Evolutionary conservation across 2,113 vertebrate species (phyloP), one percentile per base, ranked within the genome.

Genomic region (Nesospiza acunhae): DNA sequence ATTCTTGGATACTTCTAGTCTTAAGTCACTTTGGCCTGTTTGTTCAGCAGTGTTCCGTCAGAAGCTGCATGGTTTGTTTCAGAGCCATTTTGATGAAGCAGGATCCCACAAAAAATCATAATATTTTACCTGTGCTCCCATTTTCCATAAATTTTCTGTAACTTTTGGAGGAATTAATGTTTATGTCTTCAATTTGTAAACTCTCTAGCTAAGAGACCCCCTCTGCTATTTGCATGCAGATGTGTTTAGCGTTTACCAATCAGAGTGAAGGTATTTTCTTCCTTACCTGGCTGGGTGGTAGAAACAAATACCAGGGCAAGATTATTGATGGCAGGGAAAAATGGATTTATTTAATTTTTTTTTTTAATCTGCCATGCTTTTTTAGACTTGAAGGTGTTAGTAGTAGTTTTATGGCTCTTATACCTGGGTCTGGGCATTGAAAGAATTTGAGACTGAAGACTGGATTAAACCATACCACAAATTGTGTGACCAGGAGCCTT

Each of bases 91-190:
- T 63, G 30, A 47, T 52, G 11, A 35, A 82, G 23, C 10, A 35
- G 44, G 31, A 20, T 67, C 17, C 15, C 50, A 27, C 20, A 42
- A 75, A 55, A 35, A 39, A 20, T 35, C 0, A 0, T 42, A 11
- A 13, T 35, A 8, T 15, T 64, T 88, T 30, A 17, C 35, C 8
- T 73, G 33, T 69, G 9, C 6, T 50, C 11, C 5, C 6, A 1
- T 80, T 88, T 72, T 69, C 33, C 23, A 6, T 67, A 53, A 33
- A 5, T 21, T 42, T 58, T 35, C 8, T 9, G 3, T 55, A 33
- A 26, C 12, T 62, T 31, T 24, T 2, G 10, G 14, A 19, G 27
- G 12, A 58, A 56, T 35, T 50, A 7, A 21, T 18, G 27, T 79
- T 83, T 39, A 9, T 42, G 7, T 41, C 15, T 68, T 68, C n/a